phyloP scores from a whole-genome alignment of 2,113 vertebrate genomes.

The Seriola aureovittata region DNA sequence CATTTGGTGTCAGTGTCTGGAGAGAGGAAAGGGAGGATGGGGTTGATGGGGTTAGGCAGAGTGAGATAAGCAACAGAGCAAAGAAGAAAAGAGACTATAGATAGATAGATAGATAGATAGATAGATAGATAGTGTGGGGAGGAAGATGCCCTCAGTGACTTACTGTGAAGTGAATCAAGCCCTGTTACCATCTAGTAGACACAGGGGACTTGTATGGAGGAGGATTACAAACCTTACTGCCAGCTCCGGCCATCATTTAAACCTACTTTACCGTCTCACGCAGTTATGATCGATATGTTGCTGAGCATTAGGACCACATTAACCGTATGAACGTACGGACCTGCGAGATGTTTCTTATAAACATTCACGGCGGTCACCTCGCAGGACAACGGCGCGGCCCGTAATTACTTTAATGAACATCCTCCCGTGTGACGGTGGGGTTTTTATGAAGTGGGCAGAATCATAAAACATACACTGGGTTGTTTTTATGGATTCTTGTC shows the following conservation, averaged over 20 bases:
- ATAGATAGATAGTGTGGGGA: not conserved
- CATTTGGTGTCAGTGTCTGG: constrained; percentile 77
- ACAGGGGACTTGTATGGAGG: constrained; percentile 56
- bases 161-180: constrained; percentile 62
- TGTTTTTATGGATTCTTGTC: constrained; percentile 64
- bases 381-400: not conserved
- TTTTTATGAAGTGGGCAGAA: constrained; percentile 61
- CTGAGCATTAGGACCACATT: constrained; percentile 49
- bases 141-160: constrained; percentile 42
- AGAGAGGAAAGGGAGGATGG: constrained; percentile 42
- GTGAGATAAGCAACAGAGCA: not conserved
- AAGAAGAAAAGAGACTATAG: not conserved
- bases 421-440: constrained; percentile 36
- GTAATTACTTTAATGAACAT: constrained; percentile 69
- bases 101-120: constrained; percentile 5
- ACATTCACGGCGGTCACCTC: constrained; percentile 36
- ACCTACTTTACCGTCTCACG: constrained; percentile 57
- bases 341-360: constrained; percentile 15
- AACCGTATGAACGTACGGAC: constrained; percentile 43
- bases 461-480: constrained; percentile 57
- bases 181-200: constrained; percentile 52
- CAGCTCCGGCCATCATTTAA: constrained; percentile 61
- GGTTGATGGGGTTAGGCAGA: constrained; percentile 21
- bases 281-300: constrained; percentile 57
- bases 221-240: constrained; percentile 56